Percentiles rank a stretch among this genome's conserved stretches.
phyloP scores from a whole-genome alignment of 2,888 invertebrate genomes.

The Caenorhabditis auriculariae region DNA sequence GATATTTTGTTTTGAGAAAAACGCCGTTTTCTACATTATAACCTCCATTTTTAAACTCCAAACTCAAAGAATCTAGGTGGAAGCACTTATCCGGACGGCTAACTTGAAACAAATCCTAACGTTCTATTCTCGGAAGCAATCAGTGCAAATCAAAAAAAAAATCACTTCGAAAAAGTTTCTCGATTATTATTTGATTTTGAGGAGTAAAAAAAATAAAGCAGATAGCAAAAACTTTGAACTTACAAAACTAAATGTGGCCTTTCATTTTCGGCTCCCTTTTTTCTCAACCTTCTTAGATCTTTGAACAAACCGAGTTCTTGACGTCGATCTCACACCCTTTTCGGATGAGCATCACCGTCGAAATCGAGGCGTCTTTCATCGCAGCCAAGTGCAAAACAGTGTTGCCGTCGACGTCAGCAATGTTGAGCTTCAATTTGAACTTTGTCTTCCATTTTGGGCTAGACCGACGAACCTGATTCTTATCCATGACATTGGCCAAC shows the following conservation, averaged over 20 bases:
- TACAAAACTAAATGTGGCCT: too few species aligned
- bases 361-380: slow-evolving; percentile 57
- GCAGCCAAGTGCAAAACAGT: slow-evolving; percentile 67
- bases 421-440: slow-evolving; percentile 15
- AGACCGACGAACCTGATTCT: background rate
- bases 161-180: background rate
- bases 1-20: too few species aligned
- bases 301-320: slow-evolving; percentile 9
- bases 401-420: slow-evolving; percentile 47
- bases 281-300: background rate
- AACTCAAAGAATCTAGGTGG: too few species aligned
- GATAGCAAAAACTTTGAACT: too few species aligned
- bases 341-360: slow-evolving; percentile 34
- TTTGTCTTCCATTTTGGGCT: background rate
- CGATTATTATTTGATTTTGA: too few species aligned
- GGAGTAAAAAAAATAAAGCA: too few species aligned
- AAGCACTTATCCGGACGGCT: too few species aligned
- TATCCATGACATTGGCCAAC: slow-evolving; percentile 24
- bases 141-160: background rate
- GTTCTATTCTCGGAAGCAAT: background rate
- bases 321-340: slow-evolving; percentile 33
- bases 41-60: too few species aligned
- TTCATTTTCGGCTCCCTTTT: background rate
- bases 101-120: too few species aligned
- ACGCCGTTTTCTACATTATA: too few species aligned